A percentile compares a stretch with the other conserved stretches of the same genome.
Conservation (phyloP, 2,113 vertebrate genomes). For the Columba livia region DNA sequence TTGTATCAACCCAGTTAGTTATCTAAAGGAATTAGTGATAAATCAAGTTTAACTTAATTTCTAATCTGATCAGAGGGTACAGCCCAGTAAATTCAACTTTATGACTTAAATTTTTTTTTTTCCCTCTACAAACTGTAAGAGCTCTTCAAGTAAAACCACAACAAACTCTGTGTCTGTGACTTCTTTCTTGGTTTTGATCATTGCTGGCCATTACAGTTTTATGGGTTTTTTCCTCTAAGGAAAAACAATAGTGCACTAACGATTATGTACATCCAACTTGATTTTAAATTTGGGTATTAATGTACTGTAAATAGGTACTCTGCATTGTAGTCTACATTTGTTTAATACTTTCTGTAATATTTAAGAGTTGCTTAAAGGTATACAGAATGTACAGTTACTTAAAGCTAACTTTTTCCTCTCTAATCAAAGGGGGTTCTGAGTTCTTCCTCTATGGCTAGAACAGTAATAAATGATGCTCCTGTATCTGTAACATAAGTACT, state of each 20-base stretch:
- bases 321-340: conserved; percentile 91
- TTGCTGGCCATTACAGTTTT: conserved; percentile 64
- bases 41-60: conserved; percentile 70
- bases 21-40: conserved; percentile 48
- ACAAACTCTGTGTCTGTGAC: conserved; percentile 70
- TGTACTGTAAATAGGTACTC: conserved; percentile 98
- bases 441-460: conserved; percentile 85
- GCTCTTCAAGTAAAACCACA: conserved; percentile 70
- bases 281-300: conserved; percentile 81
- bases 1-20: conserved; percentile 53
- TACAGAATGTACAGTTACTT: conserved; percentile 93
- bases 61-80: conserved; percentile 64
- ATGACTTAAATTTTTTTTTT: neutral
- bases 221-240: conserved; percentile 57
- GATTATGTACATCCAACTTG: conserved; percentile 80
- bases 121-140: conserved; percentile 51
- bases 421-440: conserved; percentile 71
- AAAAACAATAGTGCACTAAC: conserved; percentile 76
- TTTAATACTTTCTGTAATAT: conserved; percentile 94
- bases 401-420: conserved; percentile 77
- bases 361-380: conserved; percentile 85
- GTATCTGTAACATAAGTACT: conserved; percentile 83
- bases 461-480: conserved; percentile 89
- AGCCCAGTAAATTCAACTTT: conserved; percentile 62
- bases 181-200: conserved; percentile 68